Conservation (phyloP, 2,113 vertebrate genomes). For the Bostrychus sinensis region DNA sequence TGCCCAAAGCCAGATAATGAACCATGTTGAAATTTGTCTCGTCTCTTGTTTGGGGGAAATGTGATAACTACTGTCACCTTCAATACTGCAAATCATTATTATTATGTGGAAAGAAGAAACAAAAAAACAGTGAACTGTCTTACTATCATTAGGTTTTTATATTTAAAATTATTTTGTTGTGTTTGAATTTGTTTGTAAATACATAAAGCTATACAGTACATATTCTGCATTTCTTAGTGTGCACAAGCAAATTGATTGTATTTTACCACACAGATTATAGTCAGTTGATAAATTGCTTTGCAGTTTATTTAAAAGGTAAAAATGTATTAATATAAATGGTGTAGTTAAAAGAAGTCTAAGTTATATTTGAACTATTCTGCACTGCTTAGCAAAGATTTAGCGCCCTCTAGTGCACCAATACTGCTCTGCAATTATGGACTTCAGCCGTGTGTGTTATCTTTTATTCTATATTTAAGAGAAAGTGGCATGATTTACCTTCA, state of each 20-base stretch:
- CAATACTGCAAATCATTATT: too few species aligned
- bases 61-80: too few species aligned
- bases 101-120: too few species aligned
- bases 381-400: conserved; percentile 8
- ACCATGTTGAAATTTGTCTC: not conserved
- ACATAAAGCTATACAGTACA: too few species aligned
- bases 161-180: not conserved
- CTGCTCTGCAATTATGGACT: not conserved
- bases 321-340: not conserved
- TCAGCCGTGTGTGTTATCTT: not conserved
- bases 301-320: conserved; percentile 18
- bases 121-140: too few species aligned
- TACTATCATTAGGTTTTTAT: not conserved
- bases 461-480: conserved; percentile 22
- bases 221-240: conserved; percentile 18
- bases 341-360: not conserved
- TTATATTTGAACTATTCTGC: not conserved
- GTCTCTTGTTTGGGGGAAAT: too few species aligned
- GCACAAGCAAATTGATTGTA: conserved; percentile 23
- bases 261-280: conserved; percentile 17
- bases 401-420: conserved; percentile 43
- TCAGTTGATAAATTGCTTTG: conserved; percentile 34
- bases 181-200: too few species aligned
- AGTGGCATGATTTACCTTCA: conserved; percentile 8
- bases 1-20: conserved; percentile 80